These are phyloP conservation scores for Leucophenga montana DNA, from an alignment of 2,888 invertebrate species.

Conservation along the genomic window DNA sequence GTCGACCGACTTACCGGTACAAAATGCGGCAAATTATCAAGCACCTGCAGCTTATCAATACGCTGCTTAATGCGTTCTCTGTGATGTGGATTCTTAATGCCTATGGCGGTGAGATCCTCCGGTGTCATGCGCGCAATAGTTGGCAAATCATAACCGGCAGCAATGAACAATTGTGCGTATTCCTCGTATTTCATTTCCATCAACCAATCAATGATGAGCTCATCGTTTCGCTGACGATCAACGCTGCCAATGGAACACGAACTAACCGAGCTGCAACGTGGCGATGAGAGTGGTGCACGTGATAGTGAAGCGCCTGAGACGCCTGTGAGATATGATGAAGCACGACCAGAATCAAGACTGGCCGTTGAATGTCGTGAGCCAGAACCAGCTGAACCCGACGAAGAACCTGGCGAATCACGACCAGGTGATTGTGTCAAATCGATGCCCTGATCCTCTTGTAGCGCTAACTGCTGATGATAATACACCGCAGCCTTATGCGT, in stretches of 20 bases:
- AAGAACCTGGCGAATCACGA: slow-evolving; percentile 92
- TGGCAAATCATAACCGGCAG: slow-evolving; percentile 97
- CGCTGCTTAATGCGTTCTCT: slow-evolving; percentile 96
- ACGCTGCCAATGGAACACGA: slow-evolving; percentile 85
- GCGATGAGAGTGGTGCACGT: slow-evolving; percentile 75
- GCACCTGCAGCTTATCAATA: slow-evolving; percentile 93
- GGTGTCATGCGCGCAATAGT: slow-evolving; percentile 99
- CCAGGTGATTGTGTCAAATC: slow-evolving; percentile 94
- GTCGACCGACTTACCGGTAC: slow-evolving; percentile 81
- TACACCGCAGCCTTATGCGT: slow-evolving; percentile 85
- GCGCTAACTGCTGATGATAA: slow-evolving; percentile 86
- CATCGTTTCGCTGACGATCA: slow-evolving; percentile 86
- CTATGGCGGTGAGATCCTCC: slow-evolving; percentile 90
- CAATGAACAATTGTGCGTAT: slow-evolving; percentile 92
- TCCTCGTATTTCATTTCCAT: slow-evolving; percentile 94
- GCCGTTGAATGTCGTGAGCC: slow-evolving; percentile 93
- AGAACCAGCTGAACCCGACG: slow-evolving; percentile 89
- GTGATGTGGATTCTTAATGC: slow-evolving; percentile 97
- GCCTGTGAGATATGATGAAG: slow-evolving; percentile 82
- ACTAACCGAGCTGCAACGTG: slow-evolving; percentile 82
- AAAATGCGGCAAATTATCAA: slow-evolving; percentile 95
- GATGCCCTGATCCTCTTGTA: slow-evolving; percentile 91
- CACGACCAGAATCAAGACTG: slow-evolving; percentile 89
- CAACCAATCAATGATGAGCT: slow-evolving; percentile 95
- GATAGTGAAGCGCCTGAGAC: slow-evolving; percentile 70